These are phyloP conservation scores for Nesogale talazaci DNA, from an alignment of 2,113 vertebrate species.

Conservation along the genomic window DNA sequence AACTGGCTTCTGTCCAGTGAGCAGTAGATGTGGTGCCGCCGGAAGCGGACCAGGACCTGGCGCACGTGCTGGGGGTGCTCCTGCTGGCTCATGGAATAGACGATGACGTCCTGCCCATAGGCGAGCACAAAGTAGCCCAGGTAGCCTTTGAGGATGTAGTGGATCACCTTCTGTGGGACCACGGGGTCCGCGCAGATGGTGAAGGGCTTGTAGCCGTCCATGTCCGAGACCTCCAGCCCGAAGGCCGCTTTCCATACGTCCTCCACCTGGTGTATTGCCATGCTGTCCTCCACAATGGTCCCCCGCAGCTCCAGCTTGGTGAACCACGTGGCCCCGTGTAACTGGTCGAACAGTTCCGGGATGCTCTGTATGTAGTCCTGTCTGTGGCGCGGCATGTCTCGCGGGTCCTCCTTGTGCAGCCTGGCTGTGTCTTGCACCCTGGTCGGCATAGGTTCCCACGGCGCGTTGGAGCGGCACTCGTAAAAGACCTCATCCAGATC, in stretches of 20 bases:
- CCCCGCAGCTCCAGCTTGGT: constrained; percentile 70
- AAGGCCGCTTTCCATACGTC: constrained; percentile 54
- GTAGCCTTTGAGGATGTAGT: constrained; percentile 61
- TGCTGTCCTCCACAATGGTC: background rate
- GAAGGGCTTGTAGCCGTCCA: constrained; percentile 55
- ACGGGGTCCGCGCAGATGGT: background rate
- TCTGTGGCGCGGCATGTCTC: constrained; percentile 65
- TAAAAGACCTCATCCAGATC: constrained; percentile 61
- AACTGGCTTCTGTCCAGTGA: constrained; percentile 68
- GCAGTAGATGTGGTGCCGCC: constrained; percentile 64
- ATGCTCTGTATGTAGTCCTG: constrained; percentile 71
- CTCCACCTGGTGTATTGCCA: background rate
- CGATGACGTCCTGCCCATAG: constrained; percentile 59
- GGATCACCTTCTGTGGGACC: constrained; percentile 46
- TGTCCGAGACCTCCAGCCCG: background rate
- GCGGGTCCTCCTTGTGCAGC: background rate
- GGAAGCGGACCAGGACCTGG: constrained; percentile 71
- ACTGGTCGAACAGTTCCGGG: constrained; percentile 75
- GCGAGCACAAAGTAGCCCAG: constrained; percentile 48
- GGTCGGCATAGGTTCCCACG: constrained; percentile 42
- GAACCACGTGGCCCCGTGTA: constrained; percentile 75
- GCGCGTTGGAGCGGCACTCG: background rate
- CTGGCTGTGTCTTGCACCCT: constrained; percentile 63
- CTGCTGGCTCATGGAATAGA: constrained; percentile 71
- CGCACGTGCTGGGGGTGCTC: constrained; percentile 61